Percentiles rank a stretch among this genome's conserved stretches.
phyloP scores from a whole-genome alignment of 2,888 invertebrate species.

The Tipula helvola region DNA sequence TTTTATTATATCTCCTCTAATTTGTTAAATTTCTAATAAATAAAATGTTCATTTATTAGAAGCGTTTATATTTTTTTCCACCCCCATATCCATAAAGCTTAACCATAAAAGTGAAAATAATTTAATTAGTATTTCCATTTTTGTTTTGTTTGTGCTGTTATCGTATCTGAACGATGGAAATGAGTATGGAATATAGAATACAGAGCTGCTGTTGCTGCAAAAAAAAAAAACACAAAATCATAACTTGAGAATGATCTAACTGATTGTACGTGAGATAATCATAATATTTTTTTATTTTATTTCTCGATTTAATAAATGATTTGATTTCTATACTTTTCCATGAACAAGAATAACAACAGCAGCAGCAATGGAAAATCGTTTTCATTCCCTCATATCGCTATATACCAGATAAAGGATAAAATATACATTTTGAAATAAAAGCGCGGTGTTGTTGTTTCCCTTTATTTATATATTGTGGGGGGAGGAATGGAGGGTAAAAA shows the following conservation, averaged over 20 bases:
- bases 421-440: background rate
- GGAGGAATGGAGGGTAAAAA: background rate
- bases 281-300: background rate
- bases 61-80: background rate
- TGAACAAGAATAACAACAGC: background rate
- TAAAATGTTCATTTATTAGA: background rate
- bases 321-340: background rate
- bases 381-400: background rate
- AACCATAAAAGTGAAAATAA: conserved; percentile 4
- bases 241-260: conserved; percentile 4
- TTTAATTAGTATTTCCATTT: background rate
- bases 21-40: background rate
- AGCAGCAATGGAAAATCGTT: background rate
- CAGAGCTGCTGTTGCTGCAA: background rate
- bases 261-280: conserved; percentile 4
- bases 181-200: background rate
- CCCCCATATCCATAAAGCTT: background rate
- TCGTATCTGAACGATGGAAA: background rate
- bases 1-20: background rate
- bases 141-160: background rate
- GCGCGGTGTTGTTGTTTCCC: background rate
- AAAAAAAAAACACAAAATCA: background rate
- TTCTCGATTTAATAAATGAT: background rate
- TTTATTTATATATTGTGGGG: background rate
- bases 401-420: background rate